phyloP scores from a whole-genome alignment of 2,797 vertebrate species.

The Hapalemur alaotrensis region DNA sequence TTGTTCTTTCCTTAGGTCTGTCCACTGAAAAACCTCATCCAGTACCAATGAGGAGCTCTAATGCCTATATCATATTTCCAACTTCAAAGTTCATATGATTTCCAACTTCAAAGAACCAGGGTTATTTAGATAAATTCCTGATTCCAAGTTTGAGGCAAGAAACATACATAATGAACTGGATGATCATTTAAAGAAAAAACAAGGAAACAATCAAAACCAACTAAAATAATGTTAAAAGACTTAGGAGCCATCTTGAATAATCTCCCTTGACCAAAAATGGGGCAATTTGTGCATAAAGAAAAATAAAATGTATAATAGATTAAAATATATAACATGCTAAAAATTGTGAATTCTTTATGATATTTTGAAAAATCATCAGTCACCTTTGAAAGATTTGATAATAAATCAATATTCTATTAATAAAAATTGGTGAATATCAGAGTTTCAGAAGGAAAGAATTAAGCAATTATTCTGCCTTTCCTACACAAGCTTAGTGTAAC shows the following conservation, averaged over 20 bases:
- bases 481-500: not conserved
- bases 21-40: not conserved
- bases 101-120: not conserved
- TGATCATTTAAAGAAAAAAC: not conserved
- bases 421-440: not conserved
- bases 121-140: not conserved
- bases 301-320: not conserved
- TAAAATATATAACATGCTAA: not conserved
- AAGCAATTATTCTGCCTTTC: not conserved
- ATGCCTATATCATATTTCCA: not conserved
- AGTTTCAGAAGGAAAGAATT: not conserved
- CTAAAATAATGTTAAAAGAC: not conserved
- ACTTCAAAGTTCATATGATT: not conserved
- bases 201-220: not conserved
- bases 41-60: not conserved
- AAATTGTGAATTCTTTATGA: not conserved
- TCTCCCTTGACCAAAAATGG: not conserved
- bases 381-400: not conserved
- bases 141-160: not conserved
- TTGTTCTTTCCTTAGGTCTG: not conserved
- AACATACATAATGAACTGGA: not conserved
- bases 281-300: not conserved
- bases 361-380: not conserved
- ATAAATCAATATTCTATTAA: not conserved
- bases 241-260: not conserved